Evolutionary conservation across 1,140 invertebrate genomes (phyloP), one percentile per base, ranked within the genome.

Genomic region (Drosophila pseudoobscura): DNA sequence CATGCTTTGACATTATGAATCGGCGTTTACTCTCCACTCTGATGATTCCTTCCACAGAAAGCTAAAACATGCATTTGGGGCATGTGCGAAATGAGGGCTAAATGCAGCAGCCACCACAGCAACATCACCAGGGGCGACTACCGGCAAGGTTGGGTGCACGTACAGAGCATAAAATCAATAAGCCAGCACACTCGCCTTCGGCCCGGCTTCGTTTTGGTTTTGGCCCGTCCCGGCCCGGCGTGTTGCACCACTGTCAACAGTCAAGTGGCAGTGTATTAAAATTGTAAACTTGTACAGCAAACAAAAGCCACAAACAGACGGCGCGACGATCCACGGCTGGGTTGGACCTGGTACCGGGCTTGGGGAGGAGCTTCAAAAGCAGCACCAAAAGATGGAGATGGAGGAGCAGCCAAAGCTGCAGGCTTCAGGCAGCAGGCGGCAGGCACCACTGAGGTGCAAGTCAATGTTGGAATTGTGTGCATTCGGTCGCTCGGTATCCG

Each of bases 211-310:
- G 35, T 11, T 35, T 39, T 39, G 35, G 35, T 46, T 39, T 39
- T 39, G 35, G 24, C 17, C 17, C 5, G 24, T 4, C 24, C 24
- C 24, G 24, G 24, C 24, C 24, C 24, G 24, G 65, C 64, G 60
- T 69, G 75, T 75, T 80, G 83, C 75, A 78, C 83, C 78, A 88
- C 82, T 87, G 82, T 87, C 82, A 87, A 87, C 82, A 87, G 83
- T 88, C 82, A 87, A 87, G 82, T 87, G 82, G 82, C 78, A 87
- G 82, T 88, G 82, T 83, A 87, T 87, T 87, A 87, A 87, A 87
- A 87, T 88, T 87, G 78, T 87, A 88, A 87, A 87, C 83, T 87
- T 87, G 69, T 75, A 87, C 82, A 88, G 77, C 83, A 87, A 87
- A 87, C 82, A 87, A 87, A 88, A 87, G 82, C 82, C 83, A 87